These are phyloP conservation scores for Bedellia somnulentella DNA, from an alignment of 2,888 invertebrate species.

Conservation along the genomic window DNA sequence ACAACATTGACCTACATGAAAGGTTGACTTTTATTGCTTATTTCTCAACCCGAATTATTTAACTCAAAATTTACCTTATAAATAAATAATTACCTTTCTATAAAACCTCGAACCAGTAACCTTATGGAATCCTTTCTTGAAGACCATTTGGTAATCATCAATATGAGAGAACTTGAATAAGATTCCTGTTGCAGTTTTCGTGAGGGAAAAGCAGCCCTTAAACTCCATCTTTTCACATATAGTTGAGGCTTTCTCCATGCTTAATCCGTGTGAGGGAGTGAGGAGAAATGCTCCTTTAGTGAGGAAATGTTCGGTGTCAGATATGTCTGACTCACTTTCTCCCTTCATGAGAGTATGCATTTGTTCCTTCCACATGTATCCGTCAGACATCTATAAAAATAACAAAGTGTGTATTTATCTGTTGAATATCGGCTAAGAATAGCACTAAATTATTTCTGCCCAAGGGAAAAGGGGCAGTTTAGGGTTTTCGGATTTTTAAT, in stretches of 20 bases:
- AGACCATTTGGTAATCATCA: slow-evolving; percentile 84
- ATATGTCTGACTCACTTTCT: slow-evolving; percentile 79
- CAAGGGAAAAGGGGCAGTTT: no score
- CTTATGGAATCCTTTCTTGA: slow-evolving; percentile 85
- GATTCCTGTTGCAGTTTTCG: slow-evolving; percentile 86
- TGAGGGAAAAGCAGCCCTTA: slow-evolving; percentile 82
- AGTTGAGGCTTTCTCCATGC: slow-evolving; percentile 81
- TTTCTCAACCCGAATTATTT: no score
- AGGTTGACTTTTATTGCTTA: no score
- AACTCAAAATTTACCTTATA: no score
- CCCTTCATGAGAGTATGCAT: slow-evolving; percentile 66
- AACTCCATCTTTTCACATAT: slow-evolving; percentile 90
- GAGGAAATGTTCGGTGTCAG: slow-evolving; percentile 74
- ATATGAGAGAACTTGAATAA: slow-evolving; percentile 86
- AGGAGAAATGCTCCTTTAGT: slow-evolving; percentile 82
- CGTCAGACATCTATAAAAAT: slow-evolving; percentile 43
- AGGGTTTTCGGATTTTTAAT: no score
- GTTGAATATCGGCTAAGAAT: background rate
- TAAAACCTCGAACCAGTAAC: slow-evolving; percentile 85
- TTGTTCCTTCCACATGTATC: slow-evolving; percentile 57
- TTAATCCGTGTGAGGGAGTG: slow-evolving; percentile 83
- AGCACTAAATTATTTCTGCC: background rate
- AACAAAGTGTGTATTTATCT: background rate
- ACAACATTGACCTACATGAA: no score
- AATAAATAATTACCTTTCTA: slow-evolving; percentile 68